Conservation (phyloP, 2,113 vertebrate species). For the Dolichotis patagonum region DNA sequence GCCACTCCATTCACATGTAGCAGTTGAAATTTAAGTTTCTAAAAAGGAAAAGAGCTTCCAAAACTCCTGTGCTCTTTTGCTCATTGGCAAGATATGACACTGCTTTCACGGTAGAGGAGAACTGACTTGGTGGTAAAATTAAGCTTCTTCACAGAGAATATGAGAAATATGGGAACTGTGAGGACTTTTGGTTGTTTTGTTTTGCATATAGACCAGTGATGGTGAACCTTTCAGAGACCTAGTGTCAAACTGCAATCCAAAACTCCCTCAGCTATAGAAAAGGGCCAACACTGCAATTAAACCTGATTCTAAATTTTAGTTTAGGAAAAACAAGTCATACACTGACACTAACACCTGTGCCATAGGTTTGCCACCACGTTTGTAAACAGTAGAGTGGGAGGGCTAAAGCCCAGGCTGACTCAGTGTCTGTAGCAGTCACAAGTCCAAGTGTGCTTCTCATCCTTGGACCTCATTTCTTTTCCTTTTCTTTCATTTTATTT, state of each 20-base stretch:
- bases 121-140: not conserved
- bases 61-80: not conserved
- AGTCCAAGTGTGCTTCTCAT: not conserved
- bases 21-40: constrained; percentile 29
- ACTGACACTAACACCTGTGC: not conserved
- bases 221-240: not conserved
- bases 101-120: not conserved
- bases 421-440: not conserved
- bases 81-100: not conserved
- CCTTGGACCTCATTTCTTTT: not conserved
- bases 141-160: not conserved
- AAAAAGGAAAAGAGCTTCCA: not conserved
- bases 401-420: not conserved
- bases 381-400: not conserved
- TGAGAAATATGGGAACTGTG: not conserved
- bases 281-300: not conserved
- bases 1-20: not conserved
- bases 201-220: not conserved
- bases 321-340: not conserved
- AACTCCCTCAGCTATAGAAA: not conserved
- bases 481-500: not conserved
- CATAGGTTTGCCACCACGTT: not conserved
- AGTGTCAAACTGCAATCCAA: not conserved
- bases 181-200: not conserved
- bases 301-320: not conserved